Percentiles rank a stretch among this genome's conserved stretches.
These are phyloP conservation scores for Oreotrochilus melanogaster DNA, from an alignment of 2,113 vertebrate genomes.

Conservation along the genomic window DNA sequence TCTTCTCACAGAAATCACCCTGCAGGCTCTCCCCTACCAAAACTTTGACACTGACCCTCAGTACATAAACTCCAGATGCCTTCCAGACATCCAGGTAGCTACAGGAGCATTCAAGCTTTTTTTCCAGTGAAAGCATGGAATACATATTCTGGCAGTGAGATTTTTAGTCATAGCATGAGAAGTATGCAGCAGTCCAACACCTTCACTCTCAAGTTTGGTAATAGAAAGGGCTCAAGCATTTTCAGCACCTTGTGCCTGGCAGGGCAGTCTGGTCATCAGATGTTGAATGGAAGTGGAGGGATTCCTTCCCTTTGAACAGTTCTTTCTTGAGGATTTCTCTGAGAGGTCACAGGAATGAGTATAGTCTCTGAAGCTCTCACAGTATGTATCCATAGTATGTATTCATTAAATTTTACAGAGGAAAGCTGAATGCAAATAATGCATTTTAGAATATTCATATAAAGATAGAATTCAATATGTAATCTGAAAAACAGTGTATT, in stretches of 20 bases:
- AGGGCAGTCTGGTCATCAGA: background rate
- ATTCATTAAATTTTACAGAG: background rate
- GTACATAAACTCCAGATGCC: background rate
- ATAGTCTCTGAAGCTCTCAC: background rate
- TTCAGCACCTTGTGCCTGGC: background rate
- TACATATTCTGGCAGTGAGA: background rate
- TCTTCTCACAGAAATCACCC: background rate
- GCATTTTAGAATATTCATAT: background rate
- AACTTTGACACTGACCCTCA: background rate
- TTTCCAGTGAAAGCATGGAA: background rate
- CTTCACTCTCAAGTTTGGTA: background rate
- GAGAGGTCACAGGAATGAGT: background rate
- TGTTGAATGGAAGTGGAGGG: background rate
- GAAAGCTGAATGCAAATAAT: background rate
- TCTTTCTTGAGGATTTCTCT: background rate
- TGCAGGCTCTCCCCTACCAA: background rate
- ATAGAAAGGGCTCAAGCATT: background rate
- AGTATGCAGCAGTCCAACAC: background rate
- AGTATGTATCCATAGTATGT: background rate
- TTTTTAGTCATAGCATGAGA: background rate
- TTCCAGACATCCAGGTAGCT: background rate
- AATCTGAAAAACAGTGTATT: background rate
- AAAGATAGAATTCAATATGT: background rate
- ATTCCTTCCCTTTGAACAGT: background rate
- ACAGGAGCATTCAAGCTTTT: background rate